Evolutionary conservation across 1,140 invertebrate genomes (phyloP), one percentile per base, ranked within the genome.

Genomic region (Musca vetustissima): DNA sequence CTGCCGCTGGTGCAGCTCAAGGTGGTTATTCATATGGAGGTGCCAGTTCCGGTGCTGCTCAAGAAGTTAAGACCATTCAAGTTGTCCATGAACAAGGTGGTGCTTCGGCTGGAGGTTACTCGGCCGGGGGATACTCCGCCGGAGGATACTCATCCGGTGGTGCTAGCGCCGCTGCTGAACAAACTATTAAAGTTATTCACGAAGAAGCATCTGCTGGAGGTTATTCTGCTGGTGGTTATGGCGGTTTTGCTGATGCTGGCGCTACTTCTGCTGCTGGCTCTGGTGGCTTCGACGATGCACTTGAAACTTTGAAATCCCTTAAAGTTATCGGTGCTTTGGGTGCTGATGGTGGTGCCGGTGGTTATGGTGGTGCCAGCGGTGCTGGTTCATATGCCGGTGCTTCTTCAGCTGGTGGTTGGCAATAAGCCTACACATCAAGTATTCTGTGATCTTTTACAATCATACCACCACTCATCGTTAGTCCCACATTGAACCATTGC

Each of bases 181-280:
- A 78, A 59, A 75, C 72, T 22, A 73, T 78, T 17, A 75, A 79
- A 66, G 76, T 78, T 4, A 78, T 78, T 68, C 77, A 79, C 8
- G 71, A 79, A 66, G 73, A 79, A 47, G 70, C 71, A 17, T 15
- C n/a, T 28, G 36, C 28, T 47, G 67, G 67, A 22, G 53, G 66
- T 36, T 59, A 19, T 11, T 3, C 9, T 6, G 15, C 47, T 43
- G 36, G 36, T 13, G 36, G 36, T 43, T 43, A 43, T 43, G 70
- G 69, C n/a, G 71, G 67, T 55, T 28, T 22, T 64, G 25, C 47
- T 28, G 36, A 50, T 17, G 48, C 53, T 57, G 66, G 66, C n/a
- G 49, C 49, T 14, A 32, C 52, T 55, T 13, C 52, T 57, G 32
- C 52, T 47, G 65, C 24, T 21, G 43, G 28, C 36, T 36, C 52